Conservation (phyloP, 2,113 vertebrate genomes). For the Globicephala melas region DNA sequence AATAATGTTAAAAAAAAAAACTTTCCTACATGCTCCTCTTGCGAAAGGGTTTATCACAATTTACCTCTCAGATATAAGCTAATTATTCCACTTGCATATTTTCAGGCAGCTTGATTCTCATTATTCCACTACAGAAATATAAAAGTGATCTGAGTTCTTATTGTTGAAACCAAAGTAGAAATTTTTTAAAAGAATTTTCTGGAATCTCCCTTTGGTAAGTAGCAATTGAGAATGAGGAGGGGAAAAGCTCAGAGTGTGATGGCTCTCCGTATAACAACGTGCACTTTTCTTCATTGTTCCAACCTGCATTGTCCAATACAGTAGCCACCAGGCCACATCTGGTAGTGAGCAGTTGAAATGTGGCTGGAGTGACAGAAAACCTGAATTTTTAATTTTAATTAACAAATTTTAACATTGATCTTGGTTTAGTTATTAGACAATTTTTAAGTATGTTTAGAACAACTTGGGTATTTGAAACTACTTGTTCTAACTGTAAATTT, state of each 20-base stretch:
- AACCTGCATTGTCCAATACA: neutral
- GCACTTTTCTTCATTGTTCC: neutral
- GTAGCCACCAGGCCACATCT: neutral
- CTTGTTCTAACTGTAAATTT: neutral
- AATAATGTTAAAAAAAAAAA: too few relatives aligned
- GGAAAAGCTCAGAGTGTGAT: neutral
- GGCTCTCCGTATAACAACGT: neutral
- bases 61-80: neutral
- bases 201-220: neutral
- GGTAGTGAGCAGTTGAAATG: neutral
- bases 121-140: neutral
- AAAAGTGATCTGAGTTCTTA: neutral
- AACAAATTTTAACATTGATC: conserved; percentile 1
- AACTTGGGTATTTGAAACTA: neutral
- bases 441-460: neutral
- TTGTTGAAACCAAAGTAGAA: neutral
- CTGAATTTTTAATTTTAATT: neutral
- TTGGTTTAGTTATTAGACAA: conserved; percentile 18
- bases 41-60: neutral
- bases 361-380: neutral
- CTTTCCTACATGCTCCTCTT: neutral
- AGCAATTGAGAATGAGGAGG: neutral
- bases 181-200: neutral
- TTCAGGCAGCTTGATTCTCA: neutral
- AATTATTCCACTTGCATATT: neutral